These are phyloP conservation scores for Lepidurus packardi DNA, from an alignment of 1,140 invertebrate species.

Conservation along the genomic window DNA sequence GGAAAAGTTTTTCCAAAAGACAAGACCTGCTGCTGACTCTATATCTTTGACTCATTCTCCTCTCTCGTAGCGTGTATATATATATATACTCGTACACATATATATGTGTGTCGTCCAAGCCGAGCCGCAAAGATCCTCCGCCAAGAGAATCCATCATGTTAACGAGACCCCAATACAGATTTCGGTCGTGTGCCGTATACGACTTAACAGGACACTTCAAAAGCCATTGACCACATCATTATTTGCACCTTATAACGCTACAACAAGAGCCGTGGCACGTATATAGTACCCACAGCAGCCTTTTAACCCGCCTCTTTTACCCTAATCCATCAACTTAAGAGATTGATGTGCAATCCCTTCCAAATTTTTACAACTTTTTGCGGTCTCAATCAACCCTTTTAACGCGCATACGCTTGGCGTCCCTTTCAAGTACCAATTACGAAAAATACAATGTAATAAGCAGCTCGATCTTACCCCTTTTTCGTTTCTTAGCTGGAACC, in stretches of 20 bases:
- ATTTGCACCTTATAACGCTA: conserved; percentile 10
- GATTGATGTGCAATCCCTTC: neutral
- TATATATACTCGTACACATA: too few relatives aligned
- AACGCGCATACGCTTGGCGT: neutral
- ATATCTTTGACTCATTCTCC: neutral
- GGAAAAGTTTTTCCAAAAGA: neutral
- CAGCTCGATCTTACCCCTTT: too few relatives aligned
- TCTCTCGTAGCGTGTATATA: neutral
- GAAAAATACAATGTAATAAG: too few relatives aligned
- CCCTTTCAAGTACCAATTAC: neutral
- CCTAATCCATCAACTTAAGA: neutral
- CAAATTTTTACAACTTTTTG: neutral
- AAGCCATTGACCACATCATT: conserved; percentile 15
- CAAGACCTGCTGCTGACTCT: neutral
- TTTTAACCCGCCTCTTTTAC: conserved; percentile 7
- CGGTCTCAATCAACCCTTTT: neutral
- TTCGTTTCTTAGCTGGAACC: too few relatives aligned
- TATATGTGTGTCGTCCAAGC: neutral
- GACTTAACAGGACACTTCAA: conserved; percentile 5
- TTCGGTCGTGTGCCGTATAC: conserved; percentile 13
- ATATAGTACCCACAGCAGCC: neutral
- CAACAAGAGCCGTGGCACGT: neutral
- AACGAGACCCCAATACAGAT: conserved; percentile 9
- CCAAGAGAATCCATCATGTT: conserved; percentile 2
- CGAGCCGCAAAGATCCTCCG: neutral